Evolutionary conservation across 2,888 invertebrate genomes (phyloP).

Genomic region (Hemaris fuciformis): DNA sequence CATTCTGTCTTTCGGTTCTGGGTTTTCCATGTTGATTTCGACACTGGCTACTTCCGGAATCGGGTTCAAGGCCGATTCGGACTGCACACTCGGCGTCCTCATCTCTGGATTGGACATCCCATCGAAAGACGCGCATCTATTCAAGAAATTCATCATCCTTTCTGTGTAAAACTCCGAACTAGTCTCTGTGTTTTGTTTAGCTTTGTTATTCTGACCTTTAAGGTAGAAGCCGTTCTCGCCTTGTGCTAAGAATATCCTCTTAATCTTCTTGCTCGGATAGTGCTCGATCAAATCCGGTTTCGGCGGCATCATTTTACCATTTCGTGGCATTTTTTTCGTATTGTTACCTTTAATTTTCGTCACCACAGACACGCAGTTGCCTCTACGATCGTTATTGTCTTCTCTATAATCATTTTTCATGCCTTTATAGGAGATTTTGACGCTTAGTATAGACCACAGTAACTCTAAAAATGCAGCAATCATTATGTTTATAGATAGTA

Average conservation of each 20-base stretch:
- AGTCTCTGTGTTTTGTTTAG: slow-evolving; percentile 65
- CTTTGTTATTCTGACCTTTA: slow-evolving; percentile 72
- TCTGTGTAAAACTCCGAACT: slow-evolving; percentile 74
- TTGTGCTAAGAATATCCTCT: slow-evolving; percentile 73
- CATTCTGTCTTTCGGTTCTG: slow-evolving; percentile 33
- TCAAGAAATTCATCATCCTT: slow-evolving; percentile 70
- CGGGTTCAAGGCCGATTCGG: slow-evolving; percentile 55
- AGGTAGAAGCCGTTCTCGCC: slow-evolving; percentile 69
- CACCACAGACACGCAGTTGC: slow-evolving; percentile 77
- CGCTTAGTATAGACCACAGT: slow-evolving; percentile 82
- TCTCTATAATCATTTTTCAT: slow-evolving; percentile 83
- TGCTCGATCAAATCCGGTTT: slow-evolving; percentile 80
- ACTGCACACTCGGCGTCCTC: slow-evolving; percentile 56
- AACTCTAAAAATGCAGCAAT: slow-evolving; percentile 81
- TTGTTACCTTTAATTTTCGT: slow-evolving; percentile 81
- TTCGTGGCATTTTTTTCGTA: slow-evolving; percentile 59
- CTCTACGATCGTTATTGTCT: slow-evolving; percentile 67
- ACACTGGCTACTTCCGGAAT: slow-evolving; percentile 53
- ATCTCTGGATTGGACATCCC: slow-evolving; percentile 59
- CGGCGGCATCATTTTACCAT: slow-evolving; percentile 62
- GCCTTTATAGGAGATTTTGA: slow-evolving; percentile 82
- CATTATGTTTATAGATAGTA: slow-evolving; percentile 81
- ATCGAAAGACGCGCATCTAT: slow-evolving; percentile 64
- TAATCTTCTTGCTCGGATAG: slow-evolving; percentile 78
- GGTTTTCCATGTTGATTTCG: slow-evolving; percentile 35